Conservation (phyloP, 2,888 invertebrate genomes). For the Parnassius glacialis region DNA sequence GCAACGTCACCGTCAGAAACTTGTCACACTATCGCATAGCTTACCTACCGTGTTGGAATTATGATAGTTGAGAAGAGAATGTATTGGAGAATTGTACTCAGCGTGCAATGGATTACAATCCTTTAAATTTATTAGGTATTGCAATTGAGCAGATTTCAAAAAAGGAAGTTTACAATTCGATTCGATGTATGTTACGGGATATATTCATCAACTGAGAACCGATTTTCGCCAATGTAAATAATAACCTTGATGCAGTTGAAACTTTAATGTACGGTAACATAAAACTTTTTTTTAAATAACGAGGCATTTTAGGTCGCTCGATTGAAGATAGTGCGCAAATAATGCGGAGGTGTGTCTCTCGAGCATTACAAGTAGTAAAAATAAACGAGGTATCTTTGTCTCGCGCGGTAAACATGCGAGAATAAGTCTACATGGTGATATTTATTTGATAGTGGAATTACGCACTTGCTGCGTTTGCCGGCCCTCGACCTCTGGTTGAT, state of each 20-base stretch:
- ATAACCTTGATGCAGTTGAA: not conserved
- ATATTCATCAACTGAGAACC: no score
- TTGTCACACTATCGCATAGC: not conserved
- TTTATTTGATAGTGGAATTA: constrained; percentile 16
- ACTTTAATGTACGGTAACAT: not conserved
- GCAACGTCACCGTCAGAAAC: constrained; percentile 7
- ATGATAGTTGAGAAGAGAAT: no score
- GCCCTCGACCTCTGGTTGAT: constrained; percentile 11
- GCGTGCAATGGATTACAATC: no score
- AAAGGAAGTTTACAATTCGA: no score
- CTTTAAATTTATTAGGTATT: no score
- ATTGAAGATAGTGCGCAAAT: not conserved
- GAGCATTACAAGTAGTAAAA: not conserved
- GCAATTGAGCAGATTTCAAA: no score
- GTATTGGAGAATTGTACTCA: no score
- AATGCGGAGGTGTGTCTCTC: constrained; percentile 16
- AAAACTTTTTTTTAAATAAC: not conserved
- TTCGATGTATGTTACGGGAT: no score
- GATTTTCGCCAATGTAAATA: no score
- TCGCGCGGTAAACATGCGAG: not conserved
- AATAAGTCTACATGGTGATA: constrained; percentile 10
- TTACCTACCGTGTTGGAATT: no score
- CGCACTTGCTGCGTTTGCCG: constrained; percentile 16
- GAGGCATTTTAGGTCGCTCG: not conserved
- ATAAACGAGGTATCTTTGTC: constrained; percentile 6